Evolutionary conservation across 2,797 vertebrate genomes (phyloP).

Genomic region (Crenuchus spilurus): DNA sequence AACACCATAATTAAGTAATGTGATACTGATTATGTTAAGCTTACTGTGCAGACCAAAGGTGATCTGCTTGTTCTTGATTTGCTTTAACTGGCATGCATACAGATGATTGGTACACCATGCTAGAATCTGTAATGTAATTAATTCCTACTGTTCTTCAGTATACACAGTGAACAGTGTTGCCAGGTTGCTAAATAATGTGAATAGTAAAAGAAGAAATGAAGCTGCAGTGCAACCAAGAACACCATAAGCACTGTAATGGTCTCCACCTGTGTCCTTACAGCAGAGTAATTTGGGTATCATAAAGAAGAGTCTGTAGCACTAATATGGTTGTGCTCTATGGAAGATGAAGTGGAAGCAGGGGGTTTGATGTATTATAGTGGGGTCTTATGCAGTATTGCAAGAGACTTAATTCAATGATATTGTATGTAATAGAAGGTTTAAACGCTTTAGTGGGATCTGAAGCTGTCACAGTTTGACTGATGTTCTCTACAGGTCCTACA

Average conservation of each 20-base stretch:
- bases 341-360: not conserved
- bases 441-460: conserved; percentile 11
- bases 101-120: no score
- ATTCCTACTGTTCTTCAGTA: no score
- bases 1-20: no score
- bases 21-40: no score
- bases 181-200: no score
- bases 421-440: conserved; percentile 8
- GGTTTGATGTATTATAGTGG: not conserved
- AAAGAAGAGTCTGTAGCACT: not conserved
- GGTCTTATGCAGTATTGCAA: not conserved
- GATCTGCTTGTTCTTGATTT: no score
- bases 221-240: not conserved
- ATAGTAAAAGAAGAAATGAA: not conserved
- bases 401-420: conserved; percentile 4
- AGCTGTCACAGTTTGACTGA: conserved; percentile 9
- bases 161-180: no score
- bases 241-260: not conserved
- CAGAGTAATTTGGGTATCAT: not conserved
- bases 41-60: no score
- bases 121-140: no score
- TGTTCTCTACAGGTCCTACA: not conserved
- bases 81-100: no score
- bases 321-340: not conserved
- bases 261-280: not conserved